A percentile compares a stretch with the other conserved stretches of the same genome.
phyloP scores from a whole-genome alignment of 1,140 invertebrate species.

The Sinella curviseta region DNA sequence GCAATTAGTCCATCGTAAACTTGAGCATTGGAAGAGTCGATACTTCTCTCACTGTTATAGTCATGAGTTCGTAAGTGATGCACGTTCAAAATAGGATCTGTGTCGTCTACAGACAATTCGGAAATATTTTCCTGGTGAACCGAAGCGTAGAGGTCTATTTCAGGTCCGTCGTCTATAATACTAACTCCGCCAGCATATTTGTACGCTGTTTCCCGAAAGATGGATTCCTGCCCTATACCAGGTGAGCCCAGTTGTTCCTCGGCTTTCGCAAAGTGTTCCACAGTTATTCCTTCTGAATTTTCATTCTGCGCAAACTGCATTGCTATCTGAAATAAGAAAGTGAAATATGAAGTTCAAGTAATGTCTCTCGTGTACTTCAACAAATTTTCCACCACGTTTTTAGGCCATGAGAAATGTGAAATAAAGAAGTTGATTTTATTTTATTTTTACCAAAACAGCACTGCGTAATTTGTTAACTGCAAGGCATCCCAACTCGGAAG shows the following conservation, averaged over 20 bases:
- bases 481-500: not conserved
- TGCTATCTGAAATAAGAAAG: not conserved
- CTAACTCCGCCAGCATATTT: conserved; percentile 6
- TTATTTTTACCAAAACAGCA: conserved; percentile 6
- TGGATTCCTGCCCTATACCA: not conserved
- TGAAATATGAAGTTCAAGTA: no score
- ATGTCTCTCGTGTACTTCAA: no score
- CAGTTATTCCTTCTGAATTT: conserved; percentile 10
- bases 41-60: not conserved
- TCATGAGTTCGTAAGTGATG: not conserved
- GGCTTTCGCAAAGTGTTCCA: not conserved
- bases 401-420: no score
- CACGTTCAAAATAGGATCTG: not conserved
- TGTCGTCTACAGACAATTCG: not conserved
- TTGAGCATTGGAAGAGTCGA: no score
- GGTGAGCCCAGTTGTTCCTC: conserved; percentile 2
- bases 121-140: not conserved
- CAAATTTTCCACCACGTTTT: no score
- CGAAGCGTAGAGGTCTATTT: not conserved
- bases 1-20: no score
- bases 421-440: no score
- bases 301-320: conserved; percentile 6
- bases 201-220: not conserved
- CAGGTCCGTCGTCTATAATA: not conserved
- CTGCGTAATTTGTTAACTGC: not conserved